These are phyloP conservation scores for Plutomurus gul DNA, from an alignment of 1,140 invertebrate species.

Conservation along the genomic window DNA sequence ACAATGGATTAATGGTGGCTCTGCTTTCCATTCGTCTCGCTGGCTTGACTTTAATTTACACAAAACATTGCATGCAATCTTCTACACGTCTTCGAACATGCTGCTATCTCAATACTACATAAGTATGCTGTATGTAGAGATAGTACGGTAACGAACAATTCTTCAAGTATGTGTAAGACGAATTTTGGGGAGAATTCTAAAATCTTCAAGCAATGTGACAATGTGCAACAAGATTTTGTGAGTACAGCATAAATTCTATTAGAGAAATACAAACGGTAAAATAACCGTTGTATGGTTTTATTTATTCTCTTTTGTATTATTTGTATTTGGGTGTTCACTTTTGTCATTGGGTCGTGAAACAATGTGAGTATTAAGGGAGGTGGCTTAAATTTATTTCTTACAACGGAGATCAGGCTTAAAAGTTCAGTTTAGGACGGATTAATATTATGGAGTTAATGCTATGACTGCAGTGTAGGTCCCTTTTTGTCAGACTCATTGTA, in stretches of 20 bases:
- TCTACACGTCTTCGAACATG: no score
- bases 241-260: no score
- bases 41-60: background rate
- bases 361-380: constrained; percentile 2
- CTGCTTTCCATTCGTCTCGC: background rate
- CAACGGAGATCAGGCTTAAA: background rate
- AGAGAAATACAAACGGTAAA: background rate
- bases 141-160: no score
- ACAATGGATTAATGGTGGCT: background rate
- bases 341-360: background rate
- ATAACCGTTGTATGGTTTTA: constrained; percentile 5
- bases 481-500: no score
- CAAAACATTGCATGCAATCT: background rate
- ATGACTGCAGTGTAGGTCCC: no score
- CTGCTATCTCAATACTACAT: no score
- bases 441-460: no score
- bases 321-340: constrained; percentile 6
- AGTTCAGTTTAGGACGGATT: background rate
- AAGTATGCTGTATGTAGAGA: no score
- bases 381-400: background rate
- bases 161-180: no score
- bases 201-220: no score
- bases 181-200: no score
- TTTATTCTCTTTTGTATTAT: background rate
- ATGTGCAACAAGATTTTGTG: no score